Conservation (phyloP, 2,113 vertebrate genomes). For the Trochalopteron elliotii region DNA sequence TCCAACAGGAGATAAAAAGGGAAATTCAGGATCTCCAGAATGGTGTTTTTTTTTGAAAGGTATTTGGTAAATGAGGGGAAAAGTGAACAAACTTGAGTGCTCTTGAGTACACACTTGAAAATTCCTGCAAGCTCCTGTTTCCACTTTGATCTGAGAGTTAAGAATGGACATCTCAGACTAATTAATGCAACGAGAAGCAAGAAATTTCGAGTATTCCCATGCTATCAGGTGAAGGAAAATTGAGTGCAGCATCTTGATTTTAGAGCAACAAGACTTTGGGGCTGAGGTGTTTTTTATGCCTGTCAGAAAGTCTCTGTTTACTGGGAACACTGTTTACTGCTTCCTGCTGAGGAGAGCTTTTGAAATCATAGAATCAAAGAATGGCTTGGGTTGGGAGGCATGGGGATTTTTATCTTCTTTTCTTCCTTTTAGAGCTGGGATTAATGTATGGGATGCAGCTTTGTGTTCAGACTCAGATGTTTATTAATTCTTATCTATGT, state of each 20-base stretch:
- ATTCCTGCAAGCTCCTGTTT: not conserved
- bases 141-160: not conserved
- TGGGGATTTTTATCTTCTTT: too few relatives aligned
- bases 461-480: too few relatives aligned
- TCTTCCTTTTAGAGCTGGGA: too few relatives aligned
- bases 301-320: not conserved
- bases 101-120: not conserved
- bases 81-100: not conserved
- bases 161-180: not conserved
- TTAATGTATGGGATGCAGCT: too few relatives aligned
- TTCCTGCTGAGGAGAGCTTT: not conserved
- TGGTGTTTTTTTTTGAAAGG: not conserved
- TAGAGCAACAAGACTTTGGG: not conserved
- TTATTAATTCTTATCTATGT: too few relatives aligned
- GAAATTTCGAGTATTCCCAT: not conserved
- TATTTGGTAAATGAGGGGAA: not conserved
- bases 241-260: rapidly evolving
- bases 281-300: not conserved
- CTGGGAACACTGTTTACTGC: not conserved
- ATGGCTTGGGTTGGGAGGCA: not conserved
- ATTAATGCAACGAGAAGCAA: not conserved
- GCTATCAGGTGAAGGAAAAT: not conserved
- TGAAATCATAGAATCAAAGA: not conserved
- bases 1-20: not conserved
- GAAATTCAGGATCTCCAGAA: not conserved